A percentile compares a stretch with the other conserved stretches of the same genome.
phyloP scores from a whole-genome alignment of 1,140 invertebrate species.

The Pantala flavescens region DNA sequence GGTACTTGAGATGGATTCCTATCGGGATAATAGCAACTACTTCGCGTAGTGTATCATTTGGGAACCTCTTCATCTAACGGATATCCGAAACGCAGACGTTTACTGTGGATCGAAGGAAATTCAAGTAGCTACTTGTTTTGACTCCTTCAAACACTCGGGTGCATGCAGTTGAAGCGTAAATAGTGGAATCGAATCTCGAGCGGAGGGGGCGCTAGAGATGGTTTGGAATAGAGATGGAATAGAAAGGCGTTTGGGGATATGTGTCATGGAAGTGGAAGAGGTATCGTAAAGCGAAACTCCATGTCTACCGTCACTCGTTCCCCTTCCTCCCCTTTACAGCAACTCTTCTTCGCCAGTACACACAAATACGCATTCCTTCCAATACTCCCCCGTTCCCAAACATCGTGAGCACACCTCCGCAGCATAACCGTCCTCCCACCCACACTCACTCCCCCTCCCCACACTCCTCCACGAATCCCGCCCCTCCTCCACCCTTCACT shows the following conservation, averaged over 20 bases:
- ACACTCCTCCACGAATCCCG: neutral
- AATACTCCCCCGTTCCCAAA: neutral
- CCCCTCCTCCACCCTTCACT: neutral
- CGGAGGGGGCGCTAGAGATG: neutral
- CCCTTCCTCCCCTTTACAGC: neutral
- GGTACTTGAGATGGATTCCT: no score
- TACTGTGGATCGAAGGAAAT: no score
- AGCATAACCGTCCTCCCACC: no score
- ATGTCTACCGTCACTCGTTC: neutral
- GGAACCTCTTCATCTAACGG: no score
- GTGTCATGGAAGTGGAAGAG: neutral
- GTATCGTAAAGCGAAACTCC: neutral
- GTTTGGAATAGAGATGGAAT: neutral
- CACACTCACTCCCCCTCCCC: neutral
- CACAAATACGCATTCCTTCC: neutral
- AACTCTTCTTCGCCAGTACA: neutral
- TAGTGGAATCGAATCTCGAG: no score
- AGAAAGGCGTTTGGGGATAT: neutral
- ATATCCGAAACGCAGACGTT: no score
- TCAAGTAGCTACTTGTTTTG: no score
- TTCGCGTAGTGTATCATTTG: no score
- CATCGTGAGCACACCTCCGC: no score
- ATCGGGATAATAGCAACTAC: no score
- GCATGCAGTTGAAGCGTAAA: no score
- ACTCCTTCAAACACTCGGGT: no score